These are phyloP conservation scores for Phoxinus phoxinus DNA, from an alignment of 2,113 vertebrate species.

Conservation along the genomic window DNA sequence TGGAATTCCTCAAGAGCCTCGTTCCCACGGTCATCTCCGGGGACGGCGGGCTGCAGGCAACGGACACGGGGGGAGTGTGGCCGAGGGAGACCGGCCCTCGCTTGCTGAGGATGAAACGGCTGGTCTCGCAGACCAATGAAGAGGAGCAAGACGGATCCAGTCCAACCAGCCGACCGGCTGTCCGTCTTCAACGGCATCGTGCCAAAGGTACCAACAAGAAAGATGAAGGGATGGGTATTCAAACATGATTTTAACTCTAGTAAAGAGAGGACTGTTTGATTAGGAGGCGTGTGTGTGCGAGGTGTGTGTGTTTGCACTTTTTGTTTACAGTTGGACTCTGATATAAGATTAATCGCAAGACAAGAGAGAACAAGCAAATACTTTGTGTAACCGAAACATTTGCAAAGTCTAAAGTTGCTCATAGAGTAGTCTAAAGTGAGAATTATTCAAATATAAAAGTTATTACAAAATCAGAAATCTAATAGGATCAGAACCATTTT, in stretches of 20 bases:
- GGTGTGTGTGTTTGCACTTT: slow-evolving; percentile 34
- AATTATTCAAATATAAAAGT: neutral
- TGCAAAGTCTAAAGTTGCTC: neutral
- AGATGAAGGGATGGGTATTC: neutral
- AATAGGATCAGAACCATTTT: neutral
- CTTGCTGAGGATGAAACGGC: slow-evolving; percentile 85
- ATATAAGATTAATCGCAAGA: neutral
- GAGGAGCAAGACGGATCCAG: slow-evolving; percentile 61
- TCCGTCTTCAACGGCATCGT: slow-evolving; percentile 57
- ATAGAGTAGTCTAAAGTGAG: neutral
- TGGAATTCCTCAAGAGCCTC: slow-evolving; percentile 93
- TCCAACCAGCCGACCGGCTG: slow-evolving; percentile 44
- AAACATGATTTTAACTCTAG: neutral
- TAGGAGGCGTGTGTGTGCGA: slow-evolving; percentile 12
- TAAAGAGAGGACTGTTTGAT: slow-evolving; percentile 34
- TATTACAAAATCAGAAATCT: neutral
- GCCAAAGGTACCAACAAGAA: slow-evolving; percentile 70
- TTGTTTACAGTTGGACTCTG: neutral
- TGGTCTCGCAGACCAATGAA: slow-evolving; percentile 83
- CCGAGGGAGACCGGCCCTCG: slow-evolving; percentile 79
- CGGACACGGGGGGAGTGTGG: slow-evolving; percentile 66
- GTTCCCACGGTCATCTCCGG: slow-evolving; percentile 81
- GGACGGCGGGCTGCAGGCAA: slow-evolving; percentile 67
- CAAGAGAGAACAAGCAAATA: neutral
- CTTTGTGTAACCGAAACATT: neutral